These are phyloP conservation scores for Prosopocoilus inquinatus DNA, from an alignment of 2,888 invertebrate species.

Conservation along the genomic window DNA sequence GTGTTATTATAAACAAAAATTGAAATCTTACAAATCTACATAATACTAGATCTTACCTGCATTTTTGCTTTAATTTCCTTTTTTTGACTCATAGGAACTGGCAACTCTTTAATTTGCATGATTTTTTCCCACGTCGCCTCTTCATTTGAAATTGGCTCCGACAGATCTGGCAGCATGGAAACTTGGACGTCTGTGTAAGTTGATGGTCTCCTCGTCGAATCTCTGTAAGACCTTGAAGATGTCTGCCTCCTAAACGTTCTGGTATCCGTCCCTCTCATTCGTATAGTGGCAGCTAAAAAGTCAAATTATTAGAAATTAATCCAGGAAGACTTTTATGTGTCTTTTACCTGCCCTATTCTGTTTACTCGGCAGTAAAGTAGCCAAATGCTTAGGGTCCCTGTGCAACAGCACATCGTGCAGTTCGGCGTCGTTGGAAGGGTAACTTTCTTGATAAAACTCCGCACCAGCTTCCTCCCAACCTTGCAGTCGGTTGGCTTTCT, in stretches of 20 bases:
- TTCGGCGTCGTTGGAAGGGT: conserved; percentile 64
- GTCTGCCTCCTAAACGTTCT: conserved; percentile 62
- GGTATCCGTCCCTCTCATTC: conserved; percentile 61
- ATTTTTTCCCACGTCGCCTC: conserved; percentile 83
- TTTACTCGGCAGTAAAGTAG: conserved; percentile 76
- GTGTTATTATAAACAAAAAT: too few relatives aligned
- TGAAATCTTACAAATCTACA: too few relatives aligned
- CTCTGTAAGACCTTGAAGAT: conserved; percentile 46
- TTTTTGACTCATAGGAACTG: conserved; percentile 80
- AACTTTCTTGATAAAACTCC: conserved; percentile 83
- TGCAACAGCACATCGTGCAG: conserved; percentile 63
- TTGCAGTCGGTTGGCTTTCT: conserved; percentile 55
- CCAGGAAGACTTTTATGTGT: conserved; percentile 8
- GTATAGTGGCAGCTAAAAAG: conserved; percentile 64
- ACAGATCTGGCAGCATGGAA: conserved; percentile 79
- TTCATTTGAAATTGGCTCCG: conserved; percentile 78
- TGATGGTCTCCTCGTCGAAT: conserved; percentile 55
- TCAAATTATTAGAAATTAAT: conserved; percentile 5
- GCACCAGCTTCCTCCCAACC: conserved; percentile 84
- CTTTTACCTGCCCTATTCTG: conserved; percentile 67
- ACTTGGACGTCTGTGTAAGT: conserved; percentile 65
- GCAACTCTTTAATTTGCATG: conserved; percentile 81
- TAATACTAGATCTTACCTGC: conserved; percentile 56
- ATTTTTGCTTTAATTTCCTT: conserved; percentile 74
- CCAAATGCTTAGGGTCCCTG: conserved; percentile 71